Conservation (phyloP, 2,797 vertebrate genomes). For the Pseudochromis fuscus region DNA sequence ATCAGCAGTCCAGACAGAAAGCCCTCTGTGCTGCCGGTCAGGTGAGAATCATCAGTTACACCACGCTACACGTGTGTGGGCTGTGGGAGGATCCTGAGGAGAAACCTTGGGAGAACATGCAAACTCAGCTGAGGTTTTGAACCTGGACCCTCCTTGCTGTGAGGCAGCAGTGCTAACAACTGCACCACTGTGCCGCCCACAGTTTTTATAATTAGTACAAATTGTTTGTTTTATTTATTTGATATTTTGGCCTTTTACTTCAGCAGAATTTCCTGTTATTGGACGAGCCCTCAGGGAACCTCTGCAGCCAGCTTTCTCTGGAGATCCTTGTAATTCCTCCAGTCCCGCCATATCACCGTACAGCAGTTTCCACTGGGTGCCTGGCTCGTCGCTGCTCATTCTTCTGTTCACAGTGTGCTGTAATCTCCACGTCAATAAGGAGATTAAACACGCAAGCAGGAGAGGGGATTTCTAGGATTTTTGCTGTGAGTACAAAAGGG, state of each 20-base stretch:
- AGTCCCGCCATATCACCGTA: slow-evolving; percentile 34
- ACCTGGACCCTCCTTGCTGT: too few species aligned
- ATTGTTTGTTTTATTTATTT: not conserved
- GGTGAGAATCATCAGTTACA: too few species aligned
- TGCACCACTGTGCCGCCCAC: too few species aligned
- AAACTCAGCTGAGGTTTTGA: too few species aligned
- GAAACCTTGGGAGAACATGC: too few species aligned
- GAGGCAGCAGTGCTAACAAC: too few species aligned
- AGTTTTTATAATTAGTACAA: too few species aligned
- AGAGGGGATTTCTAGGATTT: slow-evolving; percentile 77
- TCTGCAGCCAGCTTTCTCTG: slow-evolving; percentile 13
- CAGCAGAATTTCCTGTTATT: not conserved
- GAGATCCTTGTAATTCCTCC: slow-evolving; percentile 43
- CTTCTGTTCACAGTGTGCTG: slow-evolving; percentile 56
- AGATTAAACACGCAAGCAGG: slow-evolving; percentile 81
- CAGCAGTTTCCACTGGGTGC: slow-evolving; percentile 38
- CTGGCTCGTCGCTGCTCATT: slow-evolving; percentile 42
- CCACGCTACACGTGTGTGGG: too few species aligned
- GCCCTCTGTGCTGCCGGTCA: too few species aligned
- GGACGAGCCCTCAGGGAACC: slow-evolving; percentile 22
- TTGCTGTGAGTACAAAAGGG: slow-evolving; percentile 77
- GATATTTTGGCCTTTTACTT: not conserved
- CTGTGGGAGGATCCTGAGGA: too few species aligned
- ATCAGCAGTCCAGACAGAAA: too few species aligned
- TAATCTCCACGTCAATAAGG: slow-evolving; percentile 80